phyloP scores from a whole-genome alignment of 2,888 invertebrate genomes.

The Ellobium chinense region DNA sequence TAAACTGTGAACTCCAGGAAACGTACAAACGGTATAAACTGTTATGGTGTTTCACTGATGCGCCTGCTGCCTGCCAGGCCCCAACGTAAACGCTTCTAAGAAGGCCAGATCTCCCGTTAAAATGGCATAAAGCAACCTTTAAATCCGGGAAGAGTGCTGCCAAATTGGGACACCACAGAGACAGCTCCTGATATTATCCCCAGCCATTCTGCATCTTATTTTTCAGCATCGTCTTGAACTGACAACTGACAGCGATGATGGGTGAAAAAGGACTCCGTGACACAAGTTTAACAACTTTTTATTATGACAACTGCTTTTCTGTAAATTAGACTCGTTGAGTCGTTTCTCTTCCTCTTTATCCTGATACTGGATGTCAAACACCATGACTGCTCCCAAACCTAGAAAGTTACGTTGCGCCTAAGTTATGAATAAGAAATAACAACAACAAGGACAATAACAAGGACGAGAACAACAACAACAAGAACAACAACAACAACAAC shows the following conservation, averaged over 20 bases:
- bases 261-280: background rate
- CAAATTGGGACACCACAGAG: conserved; percentile 9
- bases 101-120: background rate
- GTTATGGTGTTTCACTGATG: background rate
- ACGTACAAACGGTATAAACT: background rate
- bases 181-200: background rate
- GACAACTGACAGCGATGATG: conserved; percentile 14
- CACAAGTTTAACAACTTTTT: no score
- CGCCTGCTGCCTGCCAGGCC: background rate
- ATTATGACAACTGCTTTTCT: no score
- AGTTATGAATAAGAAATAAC: no score
- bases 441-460: no score
- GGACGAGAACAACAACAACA: no score
- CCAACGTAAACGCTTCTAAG: background rate
- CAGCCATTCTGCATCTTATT: background rate
- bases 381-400: no score
- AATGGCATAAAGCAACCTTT: conserved; percentile 32
- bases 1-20: conserved; percentile 2
- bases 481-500: no score
- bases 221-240: background rate
- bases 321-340: no score
- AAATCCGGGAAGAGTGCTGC: background rate
- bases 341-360: no score
- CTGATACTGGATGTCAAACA: no score
- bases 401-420: no score